Evolutionary conservation across 2,888 invertebrate species (phyloP).

Genomic region (Disparrhopalites patrizii): DNA sequence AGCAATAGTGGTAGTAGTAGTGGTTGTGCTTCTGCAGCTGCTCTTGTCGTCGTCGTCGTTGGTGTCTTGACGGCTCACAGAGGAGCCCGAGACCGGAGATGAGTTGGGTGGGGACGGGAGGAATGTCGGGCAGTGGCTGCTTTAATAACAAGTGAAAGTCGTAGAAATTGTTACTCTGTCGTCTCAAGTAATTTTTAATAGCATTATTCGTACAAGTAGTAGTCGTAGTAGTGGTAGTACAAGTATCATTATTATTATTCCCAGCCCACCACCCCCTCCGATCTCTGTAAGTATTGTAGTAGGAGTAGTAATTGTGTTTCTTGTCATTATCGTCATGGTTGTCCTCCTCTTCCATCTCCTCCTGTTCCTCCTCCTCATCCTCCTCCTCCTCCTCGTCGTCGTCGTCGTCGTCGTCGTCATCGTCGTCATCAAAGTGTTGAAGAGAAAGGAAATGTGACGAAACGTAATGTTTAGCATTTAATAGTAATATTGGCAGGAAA

Average conservation of each 20-base stretch:
- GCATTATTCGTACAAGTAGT: no score
- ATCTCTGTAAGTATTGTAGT: neutral
- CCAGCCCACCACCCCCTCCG: constrained; percentile 1
- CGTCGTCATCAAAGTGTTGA: constrained; percentile 7
- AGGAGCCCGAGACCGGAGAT: constrained; percentile 2
- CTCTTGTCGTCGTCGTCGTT: neutral
- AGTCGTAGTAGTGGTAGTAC: neutral
- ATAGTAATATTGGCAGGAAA: constrained; percentile 36
- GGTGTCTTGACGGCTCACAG: neutral
- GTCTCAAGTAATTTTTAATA: no score
- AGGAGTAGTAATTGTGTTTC: no score
- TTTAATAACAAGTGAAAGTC: no score
- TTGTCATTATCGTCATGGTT: no score
- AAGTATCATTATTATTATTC: neutral
- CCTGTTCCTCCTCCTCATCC: neutral
- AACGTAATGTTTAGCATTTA: constrained; percentile 17
- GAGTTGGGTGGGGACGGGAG: constrained; percentile 4
- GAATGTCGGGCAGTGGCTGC: constrained; percentile 10
- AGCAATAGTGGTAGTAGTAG: neutral
- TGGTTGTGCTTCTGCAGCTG: no score
- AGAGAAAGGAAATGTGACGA: constrained; percentile 19
- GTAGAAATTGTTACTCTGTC: no score
- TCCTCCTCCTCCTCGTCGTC: neutral
- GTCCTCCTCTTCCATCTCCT: no score
- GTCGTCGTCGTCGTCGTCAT: neutral